phyloP scores from a whole-genome alignment of 2,888 invertebrate species.

The Athalia cordata region DNA sequence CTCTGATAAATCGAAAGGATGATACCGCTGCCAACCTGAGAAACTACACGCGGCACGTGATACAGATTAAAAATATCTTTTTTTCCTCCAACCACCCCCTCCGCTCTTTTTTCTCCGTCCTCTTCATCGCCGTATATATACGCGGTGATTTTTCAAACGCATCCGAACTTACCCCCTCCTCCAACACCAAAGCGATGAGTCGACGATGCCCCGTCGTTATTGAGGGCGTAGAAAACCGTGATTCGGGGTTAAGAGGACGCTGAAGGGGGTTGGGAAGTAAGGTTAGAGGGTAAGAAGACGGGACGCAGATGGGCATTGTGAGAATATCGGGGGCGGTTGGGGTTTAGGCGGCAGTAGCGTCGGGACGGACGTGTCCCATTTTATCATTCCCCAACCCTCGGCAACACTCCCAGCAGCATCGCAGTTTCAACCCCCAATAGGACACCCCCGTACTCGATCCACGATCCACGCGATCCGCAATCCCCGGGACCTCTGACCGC shows the following conservation, averaged over 20 bases:
- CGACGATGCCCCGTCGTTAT: constrained; percentile 33
- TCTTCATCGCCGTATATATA: not conserved
- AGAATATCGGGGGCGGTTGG: not conserved
- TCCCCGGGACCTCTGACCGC: constrained; percentile 42
- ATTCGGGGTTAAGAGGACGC: constrained; percentile 28
- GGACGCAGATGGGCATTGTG: constrained; percentile 42
- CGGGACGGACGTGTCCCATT: constrained; percentile 50
- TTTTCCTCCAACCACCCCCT: not conserved
- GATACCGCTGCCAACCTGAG: constrained; percentile 38
- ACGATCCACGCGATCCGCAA: not conserved
- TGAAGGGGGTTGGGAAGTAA: not conserved
- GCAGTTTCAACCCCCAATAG: constrained; percentile 8
- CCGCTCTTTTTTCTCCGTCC: not conserved
- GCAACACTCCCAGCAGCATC: constrained; percentile 11
- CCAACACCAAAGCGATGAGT: constrained; percentile 48
- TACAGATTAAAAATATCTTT: constrained; percentile 52
- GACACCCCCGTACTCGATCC: no score
- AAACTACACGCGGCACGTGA: constrained; percentile 49
- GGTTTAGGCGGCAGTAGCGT: constrained; percentile 44
- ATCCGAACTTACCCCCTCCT: constrained; percentile 14
- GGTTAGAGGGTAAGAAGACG: constrained; percentile 24
- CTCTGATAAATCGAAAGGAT: constrained; percentile 40
- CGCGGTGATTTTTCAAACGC: constrained; percentile 50
- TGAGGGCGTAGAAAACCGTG: constrained; percentile 31
- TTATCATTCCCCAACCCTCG: constrained; percentile 48